A percentile compares a stretch with the other conserved stretches of the same genome.
These are phyloP conservation scores for Ivindomyrus marchei DNA, from an alignment of 2,113 vertebrate species.

Conservation along the genomic window DNA sequence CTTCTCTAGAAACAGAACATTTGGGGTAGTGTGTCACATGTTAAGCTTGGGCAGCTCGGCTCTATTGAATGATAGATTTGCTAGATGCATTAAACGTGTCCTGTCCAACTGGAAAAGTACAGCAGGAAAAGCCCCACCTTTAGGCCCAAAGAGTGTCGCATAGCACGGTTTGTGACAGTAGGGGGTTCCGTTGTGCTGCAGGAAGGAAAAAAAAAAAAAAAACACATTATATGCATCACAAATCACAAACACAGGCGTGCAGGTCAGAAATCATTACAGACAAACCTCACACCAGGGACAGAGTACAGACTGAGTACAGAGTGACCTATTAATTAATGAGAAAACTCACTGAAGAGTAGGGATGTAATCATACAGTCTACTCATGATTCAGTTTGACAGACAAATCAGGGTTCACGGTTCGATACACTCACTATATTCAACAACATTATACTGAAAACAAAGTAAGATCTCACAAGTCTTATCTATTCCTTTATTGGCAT, in stretches of 20 bases:
- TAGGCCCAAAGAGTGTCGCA: constrained; percentile 62
- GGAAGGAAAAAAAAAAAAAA: not conserved
- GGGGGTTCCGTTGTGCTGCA: constrained; percentile 6
- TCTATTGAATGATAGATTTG: not conserved
- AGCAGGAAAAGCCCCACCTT: constrained; percentile 41
- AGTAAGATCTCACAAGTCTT: not conserved
- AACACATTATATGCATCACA: not conserved
- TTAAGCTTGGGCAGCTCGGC: not conserved
- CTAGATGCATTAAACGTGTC: not conserved
- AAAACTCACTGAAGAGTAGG: not conserved
- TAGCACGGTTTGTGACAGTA: constrained; percentile 69
- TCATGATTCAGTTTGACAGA: not conserved
- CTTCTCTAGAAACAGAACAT: not conserved
- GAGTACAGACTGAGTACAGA: not conserved
- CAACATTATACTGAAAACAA: not conserved
- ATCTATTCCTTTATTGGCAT: not conserved
- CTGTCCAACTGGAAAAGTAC: not conserved
- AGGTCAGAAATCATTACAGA: not conserved
- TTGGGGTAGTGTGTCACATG: not conserved
- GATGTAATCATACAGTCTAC: not conserved
- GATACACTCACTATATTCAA: not conserved
- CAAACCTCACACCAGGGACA: not conserved
- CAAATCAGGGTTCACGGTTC: not conserved
- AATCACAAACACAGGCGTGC: not conserved
- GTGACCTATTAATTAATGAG: not conserved